phyloP scores from a whole-genome alignment of 2,113 vertebrate species.

The Mormyrus lacerda region DNA sequence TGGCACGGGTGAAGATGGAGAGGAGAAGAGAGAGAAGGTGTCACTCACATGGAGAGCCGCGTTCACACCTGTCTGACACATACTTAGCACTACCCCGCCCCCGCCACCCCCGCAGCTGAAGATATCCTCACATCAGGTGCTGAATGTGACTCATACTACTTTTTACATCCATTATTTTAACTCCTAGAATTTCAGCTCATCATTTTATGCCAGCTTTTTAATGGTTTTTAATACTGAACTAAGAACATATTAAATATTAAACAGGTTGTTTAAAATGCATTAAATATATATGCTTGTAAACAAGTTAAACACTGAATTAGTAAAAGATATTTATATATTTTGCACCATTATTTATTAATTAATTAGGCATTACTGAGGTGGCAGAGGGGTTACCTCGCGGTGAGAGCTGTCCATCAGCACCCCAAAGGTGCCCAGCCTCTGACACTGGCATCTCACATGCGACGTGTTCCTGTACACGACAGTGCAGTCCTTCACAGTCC shows the following conservation, averaged over 20 bases:
- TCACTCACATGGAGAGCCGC: neutral
- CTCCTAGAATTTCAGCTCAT: neutral
- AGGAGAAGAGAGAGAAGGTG: neutral
- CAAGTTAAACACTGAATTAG: neutral
- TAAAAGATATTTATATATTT: neutral
- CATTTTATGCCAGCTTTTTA: neutral
- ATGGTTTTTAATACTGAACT: neutral
- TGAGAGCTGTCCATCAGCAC: slow-evolving; percentile 97
- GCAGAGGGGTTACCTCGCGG: slow-evolving; percentile 72
- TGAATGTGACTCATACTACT: neutral
- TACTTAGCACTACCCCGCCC: neutral
- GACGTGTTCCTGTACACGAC: slow-evolving; percentile 90
- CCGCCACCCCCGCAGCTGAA: neutral
- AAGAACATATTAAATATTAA: neutral
- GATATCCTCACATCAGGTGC: neutral
- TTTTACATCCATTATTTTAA: neutral
- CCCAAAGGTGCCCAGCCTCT: slow-evolving; percentile 86
- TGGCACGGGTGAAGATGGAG: neutral
- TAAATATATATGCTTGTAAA: neutral
- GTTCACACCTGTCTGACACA: neutral
- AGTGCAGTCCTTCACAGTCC: slow-evolving; percentile 87
- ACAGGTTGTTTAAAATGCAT: neutral
- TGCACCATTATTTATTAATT: neutral
- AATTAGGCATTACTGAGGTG: neutral
- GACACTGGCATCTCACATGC: slow-evolving; percentile 92